Evolutionary conservation across 2,888 invertebrate species (phyloP).

Genomic region (Synergus laeviventris): DNA sequence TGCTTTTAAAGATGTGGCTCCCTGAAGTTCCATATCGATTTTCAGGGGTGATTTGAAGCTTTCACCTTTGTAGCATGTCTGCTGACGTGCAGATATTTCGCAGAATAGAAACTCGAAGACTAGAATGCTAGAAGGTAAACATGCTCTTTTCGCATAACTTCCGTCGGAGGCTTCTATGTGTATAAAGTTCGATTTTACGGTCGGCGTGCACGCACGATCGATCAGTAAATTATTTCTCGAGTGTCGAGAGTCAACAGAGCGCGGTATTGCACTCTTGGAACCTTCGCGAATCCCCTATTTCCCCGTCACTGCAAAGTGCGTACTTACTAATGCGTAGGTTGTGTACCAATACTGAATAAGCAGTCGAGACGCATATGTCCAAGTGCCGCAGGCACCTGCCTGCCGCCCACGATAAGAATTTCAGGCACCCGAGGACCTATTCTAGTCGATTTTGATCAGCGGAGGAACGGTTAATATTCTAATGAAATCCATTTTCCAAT

Average conservation of each 20-base stretch:
- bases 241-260: slow-evolving; percentile 37
- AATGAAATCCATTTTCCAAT: slow-evolving; percentile 43
- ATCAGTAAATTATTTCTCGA: slow-evolving; percentile 35
- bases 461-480: slow-evolving; percentile 56
- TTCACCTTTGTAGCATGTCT: neutral
- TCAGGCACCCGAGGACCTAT: slow-evolving; percentile 44
- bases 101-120: slow-evolving; percentile 8
- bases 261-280: slow-evolving; percentile 37
- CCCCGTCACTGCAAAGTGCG: slow-evolving; percentile 52
- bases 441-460: slow-evolving; percentile 51
- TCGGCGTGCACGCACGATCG: slow-evolving; percentile 42
- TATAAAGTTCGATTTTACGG: slow-evolving; percentile 30
- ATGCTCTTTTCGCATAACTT: slow-evolving; percentile 4
- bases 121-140: slow-evolving; percentile 10
- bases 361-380: slow-evolving; percentile 42
- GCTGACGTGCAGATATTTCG: neutral
- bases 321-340: slow-evolving; percentile 52
- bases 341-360: slow-evolving; percentile 47
- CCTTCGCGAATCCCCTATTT: slow-evolving; percentile 40
- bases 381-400: slow-evolving; percentile 58
- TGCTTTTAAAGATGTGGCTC: no score
- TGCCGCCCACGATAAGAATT: slow-evolving; percentile 56
- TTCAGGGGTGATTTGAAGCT: neutral
- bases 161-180: slow-evolving; percentile 10
- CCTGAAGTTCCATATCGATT: neutral